Evolutionary conservation across 2,113 vertebrate species (phyloP), one percentile per base, ranked within the genome.

Genomic region (Numenius arquata): DNA sequence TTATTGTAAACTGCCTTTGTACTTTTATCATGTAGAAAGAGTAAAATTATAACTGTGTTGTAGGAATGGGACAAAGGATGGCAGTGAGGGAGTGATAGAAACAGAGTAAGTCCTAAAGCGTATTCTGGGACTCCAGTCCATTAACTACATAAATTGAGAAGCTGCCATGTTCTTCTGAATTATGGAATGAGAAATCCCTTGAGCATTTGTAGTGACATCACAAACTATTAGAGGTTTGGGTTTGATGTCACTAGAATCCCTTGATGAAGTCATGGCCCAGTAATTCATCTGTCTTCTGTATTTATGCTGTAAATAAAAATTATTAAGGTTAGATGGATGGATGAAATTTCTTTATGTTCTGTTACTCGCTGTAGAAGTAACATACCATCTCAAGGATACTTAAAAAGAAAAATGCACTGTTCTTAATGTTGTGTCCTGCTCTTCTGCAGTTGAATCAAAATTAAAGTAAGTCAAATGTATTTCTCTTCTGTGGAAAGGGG

Each of bases 201-300:
- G 43, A 68, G 74, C 36, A 19, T 56, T 96, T 76, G 17, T 73
- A 41, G 36, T 95, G 89, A 95, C 87, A 73, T 94, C 91, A 94
- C 55, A 81, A 90, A 68, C 48, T 76, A 53, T 58, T 87, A 85
- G 56, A 89, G 15, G 21, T 89, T 85, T 81, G 36, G 15, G 56
- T 93, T 91, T 75, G 70, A 89, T 93, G 73, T 96, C 86, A 95
- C 68, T 92, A 36, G 40, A 87, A 91, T 81, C 29, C 58, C 22
- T 68, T 75, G 61, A 71, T 95, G 72, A 83, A 90, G 56, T 84
- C 63, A 76, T 65, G 40, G 30, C 23, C 32, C 23, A 30, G 20
- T 89, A 85, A 53, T 89, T 96, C 2, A 75, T 80, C 67, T 63
- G n/a, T 43, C 38, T 41, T 55, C 14, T 75, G 9, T 62, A 67